Percentiles rank a stretch among this genome's conserved stretches.
Conservation (phyloP, 2,113 vertebrate species). For the Andinoacara biseriatus region DNA sequence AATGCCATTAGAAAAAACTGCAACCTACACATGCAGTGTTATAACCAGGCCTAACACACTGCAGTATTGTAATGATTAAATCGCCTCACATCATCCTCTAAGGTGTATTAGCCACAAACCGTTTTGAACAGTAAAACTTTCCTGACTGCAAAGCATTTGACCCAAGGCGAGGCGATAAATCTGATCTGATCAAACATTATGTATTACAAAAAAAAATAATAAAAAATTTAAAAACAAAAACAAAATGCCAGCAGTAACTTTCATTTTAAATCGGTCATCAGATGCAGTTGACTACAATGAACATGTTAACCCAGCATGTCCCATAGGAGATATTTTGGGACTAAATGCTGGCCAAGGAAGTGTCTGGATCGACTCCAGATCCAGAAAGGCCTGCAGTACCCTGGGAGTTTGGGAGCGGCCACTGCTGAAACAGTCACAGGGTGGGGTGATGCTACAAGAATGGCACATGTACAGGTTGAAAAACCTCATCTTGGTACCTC, state of each 20-base stretch:
- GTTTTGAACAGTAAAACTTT: neutral
- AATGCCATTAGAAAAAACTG: slow-evolving; percentile 11
- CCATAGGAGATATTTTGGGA: neutral
- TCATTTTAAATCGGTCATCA: neutral
- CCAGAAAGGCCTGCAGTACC: neutral
- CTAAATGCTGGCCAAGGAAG: no score
- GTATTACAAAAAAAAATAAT: no score
- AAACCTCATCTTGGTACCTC: neutral
- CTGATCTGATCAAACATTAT: neutral
- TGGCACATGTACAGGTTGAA: no score
- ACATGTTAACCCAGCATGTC: neutral
- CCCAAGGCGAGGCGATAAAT: neutral
- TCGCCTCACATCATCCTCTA: neutral
- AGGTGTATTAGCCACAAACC: neutral
- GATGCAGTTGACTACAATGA: no score
- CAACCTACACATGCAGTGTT: neutral
- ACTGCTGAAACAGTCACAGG: neutral
- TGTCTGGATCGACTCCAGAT: no score
- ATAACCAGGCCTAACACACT: neutral
- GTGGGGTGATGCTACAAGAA: no score
- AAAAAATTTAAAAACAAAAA: neutral
- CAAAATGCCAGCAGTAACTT: neutral
- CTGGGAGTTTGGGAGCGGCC: neutral
- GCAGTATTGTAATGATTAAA: neutral
- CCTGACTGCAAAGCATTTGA: neutral